Base-by-base conservation (phyloP, 2,888 invertebrate genomes). In the Mythimna ferrago region DNA sequence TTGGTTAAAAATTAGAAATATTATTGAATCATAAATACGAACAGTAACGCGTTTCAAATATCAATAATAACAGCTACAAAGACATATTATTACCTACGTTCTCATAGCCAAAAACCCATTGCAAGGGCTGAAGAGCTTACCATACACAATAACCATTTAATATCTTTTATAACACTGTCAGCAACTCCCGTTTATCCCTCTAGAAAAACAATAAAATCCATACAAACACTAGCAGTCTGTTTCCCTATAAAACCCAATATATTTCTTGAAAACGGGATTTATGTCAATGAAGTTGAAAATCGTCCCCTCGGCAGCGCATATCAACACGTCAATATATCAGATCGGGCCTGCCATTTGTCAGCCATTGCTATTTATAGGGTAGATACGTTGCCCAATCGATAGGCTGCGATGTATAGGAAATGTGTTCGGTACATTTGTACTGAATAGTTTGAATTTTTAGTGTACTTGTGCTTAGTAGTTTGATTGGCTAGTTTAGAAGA, bases 251-350 rank as follows among this genome's bases (percentile, higher is more conserved):
- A 83, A 83, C 86, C 81, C 84, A 86, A 88, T 89, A 85, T 88
- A 88, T 89, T 89, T 86, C 84, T 87, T 87, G 84, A 88, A 87
- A 86, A 86, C 80, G 82, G 86, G 86, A 89, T 89, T 89, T 89
- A 89, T 87, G 89, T 87, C 89, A 88, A 90, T 89, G 89, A 89
- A 89, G 87, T 89, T 81, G 86, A 86, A 84, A 84, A 88, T 84
- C 87, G 88, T 86, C 88, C 90, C 91, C 88, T 89, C 88, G 84
- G 86, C 90, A 86, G 84, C 88, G 87, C 89, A 89, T 92, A 92
- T 92, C 92, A 92, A 90, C 91, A 89, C 89, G 88, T 89, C 91
- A 87, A 89, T 92, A 92, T 90, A 92, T 92, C 92, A 92, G 90
- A 89, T 87, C 89, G 83, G 89, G 86, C 83, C 87, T 85, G 88